Base-by-base conservation (phyloP, 1,140 invertebrate species). In the Homalodisca vitripennis region DNA sequence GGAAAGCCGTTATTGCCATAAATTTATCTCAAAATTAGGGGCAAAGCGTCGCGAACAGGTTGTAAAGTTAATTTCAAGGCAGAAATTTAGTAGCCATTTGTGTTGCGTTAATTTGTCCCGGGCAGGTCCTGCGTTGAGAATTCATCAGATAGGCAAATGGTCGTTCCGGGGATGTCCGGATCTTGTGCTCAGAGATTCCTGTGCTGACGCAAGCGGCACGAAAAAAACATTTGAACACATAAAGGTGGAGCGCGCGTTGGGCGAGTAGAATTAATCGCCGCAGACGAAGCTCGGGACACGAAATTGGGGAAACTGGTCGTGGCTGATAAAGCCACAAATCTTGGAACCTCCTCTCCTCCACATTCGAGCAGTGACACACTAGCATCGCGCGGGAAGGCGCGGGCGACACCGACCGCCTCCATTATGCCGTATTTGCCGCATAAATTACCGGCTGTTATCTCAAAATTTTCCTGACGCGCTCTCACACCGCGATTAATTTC, bases 11-110 rank as follows among this genome's bases (percentile, higher is more conserved):
- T 60, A 60, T n/a, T 6, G 55, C 26, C 3, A 60, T 60, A 60
- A 60, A 60, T 60, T 51, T 51, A 60, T 27, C 24, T 30, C 55
- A 60, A 60, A 60, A 60, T 60, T 60, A 60, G 3, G 48, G n/a
- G 55, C 26, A 60, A 60, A 60, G 55, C 55, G 55, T 30, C 55
- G 55, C 22, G 26, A 60, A 30, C 55, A 60, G 55, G 55, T 60
- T 27, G 10, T 60, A 60, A 60, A 60, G 55, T 60, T 60, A 60
- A 60, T 60, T 60, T 60, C 55, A 27, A 26, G 55, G 27, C 55
- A 60, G 48, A 60, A 26, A 60, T 60, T 60, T 27, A 60, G 27
- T 30, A 60, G 55, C 55, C 55, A 30, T 60, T 60, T 27, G 27
- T 30, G 27, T 14, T 24, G 14, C 27, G 22, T 60, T 60, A 60